Conservation (phyloP, 1,140 invertebrate genomes). For the Caenorhabditis brenneri region DNA sequence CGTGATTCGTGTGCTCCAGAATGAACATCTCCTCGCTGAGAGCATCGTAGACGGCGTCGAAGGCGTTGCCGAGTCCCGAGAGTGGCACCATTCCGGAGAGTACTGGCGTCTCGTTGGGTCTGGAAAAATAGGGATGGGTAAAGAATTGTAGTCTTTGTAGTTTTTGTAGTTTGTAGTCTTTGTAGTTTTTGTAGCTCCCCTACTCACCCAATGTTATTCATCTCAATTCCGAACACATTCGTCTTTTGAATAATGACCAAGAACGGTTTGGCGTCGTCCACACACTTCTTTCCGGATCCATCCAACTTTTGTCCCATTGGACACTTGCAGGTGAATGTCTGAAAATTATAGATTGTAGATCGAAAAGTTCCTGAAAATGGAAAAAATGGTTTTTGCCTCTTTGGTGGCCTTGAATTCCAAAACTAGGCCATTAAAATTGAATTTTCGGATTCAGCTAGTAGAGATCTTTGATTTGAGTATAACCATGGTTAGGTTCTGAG, state of each 20-base stretch:
- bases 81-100: slow-evolving; percentile 76
- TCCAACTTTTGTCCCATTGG: slow-evolving; percentile 83
- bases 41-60: slow-evolving; percentile 88
- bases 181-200: too few species aligned
- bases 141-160: too few species aligned
- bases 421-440: too few species aligned
- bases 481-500: too few species aligned
- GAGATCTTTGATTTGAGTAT: too few species aligned
- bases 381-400: slow-evolving; percentile 66
- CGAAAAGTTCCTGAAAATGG: not conserved
- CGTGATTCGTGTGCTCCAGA: slow-evolving; percentile 66
- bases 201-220: slow-evolving; percentile 43
- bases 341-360: too few species aligned
- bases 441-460: too few species aligned
- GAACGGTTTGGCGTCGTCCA: slow-evolving; percentile 76
- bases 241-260: slow-evolving; percentile 87
- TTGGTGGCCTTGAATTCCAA: too few species aligned
- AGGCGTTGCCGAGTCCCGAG: slow-evolving; percentile 86
- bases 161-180: too few species aligned
- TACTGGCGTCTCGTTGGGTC: slow-evolving; percentile 57
- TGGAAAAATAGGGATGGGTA: too few species aligned
- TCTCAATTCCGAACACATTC: slow-evolving; percentile 70
- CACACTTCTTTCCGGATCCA: slow-evolving; percentile 65
- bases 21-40: slow-evolving; percentile 76
- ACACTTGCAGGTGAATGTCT: slow-evolving; percentile 83